A percentile compares a stretch with the other conserved stretches of the same genome.
Evolutionary conservation across 2,797 vertebrate species (phyloP).

Genomic region (Peromyscus aztecus): DNA sequence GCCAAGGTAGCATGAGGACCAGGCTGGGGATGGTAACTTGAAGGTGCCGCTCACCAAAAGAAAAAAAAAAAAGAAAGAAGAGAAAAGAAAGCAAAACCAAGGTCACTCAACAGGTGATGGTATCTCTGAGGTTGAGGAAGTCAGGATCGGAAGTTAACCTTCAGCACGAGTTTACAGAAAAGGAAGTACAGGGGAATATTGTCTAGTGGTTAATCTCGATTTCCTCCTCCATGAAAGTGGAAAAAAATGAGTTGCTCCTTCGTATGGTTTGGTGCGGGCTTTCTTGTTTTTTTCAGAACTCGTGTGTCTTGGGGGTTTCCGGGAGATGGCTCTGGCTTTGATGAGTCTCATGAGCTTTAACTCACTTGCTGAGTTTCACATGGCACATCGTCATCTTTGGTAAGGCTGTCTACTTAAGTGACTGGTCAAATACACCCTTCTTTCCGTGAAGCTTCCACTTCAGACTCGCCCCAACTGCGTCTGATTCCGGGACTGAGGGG

Average conservation of each 20-base stretch:
- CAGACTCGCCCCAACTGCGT: neutral
- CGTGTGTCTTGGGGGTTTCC: neutral
- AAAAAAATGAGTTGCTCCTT: neutral
- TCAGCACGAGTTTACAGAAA: neutral
- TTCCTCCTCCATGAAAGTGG: neutral
- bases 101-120: neutral
- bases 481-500: no score
- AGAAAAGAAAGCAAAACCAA: neutral
- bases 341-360: neutral
- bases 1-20: constrained; percentile 64
- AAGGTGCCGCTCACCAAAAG: neutral
- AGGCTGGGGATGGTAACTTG: neutral
- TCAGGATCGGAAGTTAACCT: neutral
- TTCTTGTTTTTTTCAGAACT: neutral
- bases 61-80: neutral
- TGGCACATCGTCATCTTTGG: neutral
- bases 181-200: neutral
- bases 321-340: neutral
- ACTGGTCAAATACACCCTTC: neutral
- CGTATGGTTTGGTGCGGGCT: neutral
- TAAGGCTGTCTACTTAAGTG: neutral
- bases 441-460: neutral
- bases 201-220: neutral
- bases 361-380: neutral
- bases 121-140: constrained; percentile 51